phyloP scores from a whole-genome alignment of 2,888 invertebrate genomes.

The Melanostoma mellinum region DNA sequence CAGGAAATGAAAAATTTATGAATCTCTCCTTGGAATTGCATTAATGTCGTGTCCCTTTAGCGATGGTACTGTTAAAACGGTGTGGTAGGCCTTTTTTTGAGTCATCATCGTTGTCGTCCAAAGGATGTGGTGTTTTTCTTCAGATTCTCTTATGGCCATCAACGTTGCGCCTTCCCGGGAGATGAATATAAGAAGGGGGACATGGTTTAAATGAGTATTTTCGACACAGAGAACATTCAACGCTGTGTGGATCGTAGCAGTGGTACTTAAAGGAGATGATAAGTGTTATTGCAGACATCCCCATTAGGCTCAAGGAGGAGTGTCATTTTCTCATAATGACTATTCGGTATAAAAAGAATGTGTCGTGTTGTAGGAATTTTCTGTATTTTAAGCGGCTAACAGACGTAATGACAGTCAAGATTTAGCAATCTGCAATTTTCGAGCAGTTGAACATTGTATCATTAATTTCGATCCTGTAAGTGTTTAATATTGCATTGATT shows the following conservation, averaged over 20 bases:
- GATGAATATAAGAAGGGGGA: not conserved
- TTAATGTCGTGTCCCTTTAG: conserved; percentile 61
- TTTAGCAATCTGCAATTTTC: no score
- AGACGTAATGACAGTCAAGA: no score
- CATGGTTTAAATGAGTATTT: conserved; percentile 60
- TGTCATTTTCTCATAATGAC: conserved; percentile 71
- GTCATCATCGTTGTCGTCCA: conserved; percentile 27
- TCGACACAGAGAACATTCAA: conserved; percentile 64
- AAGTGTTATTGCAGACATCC: conserved; percentile 73
- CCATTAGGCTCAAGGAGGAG: conserved; percentile 69
- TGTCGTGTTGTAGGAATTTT: conserved; percentile 57
- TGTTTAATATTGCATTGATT: no score
- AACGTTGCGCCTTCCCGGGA: not conserved
- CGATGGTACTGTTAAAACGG: conserved; percentile 11
- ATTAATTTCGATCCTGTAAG: no score
- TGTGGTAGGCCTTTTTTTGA: conserved; percentile 53
- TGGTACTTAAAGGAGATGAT: conserved; percentile 69
- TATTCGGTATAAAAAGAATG: conserved; percentile 53
- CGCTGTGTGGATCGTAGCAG: conserved; percentile 53
- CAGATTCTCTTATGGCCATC: conserved; percentile 32
- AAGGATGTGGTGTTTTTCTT: conserved; percentile 71
- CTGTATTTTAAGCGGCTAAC: conserved; percentile 44
- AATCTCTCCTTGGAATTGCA: conserved; percentile 69
- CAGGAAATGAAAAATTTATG: conserved; percentile 73
- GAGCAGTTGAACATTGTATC: no score